phyloP scores from a whole-genome alignment of 92 coral and sea anemone species.

The Palythoa grandis region DNA sequence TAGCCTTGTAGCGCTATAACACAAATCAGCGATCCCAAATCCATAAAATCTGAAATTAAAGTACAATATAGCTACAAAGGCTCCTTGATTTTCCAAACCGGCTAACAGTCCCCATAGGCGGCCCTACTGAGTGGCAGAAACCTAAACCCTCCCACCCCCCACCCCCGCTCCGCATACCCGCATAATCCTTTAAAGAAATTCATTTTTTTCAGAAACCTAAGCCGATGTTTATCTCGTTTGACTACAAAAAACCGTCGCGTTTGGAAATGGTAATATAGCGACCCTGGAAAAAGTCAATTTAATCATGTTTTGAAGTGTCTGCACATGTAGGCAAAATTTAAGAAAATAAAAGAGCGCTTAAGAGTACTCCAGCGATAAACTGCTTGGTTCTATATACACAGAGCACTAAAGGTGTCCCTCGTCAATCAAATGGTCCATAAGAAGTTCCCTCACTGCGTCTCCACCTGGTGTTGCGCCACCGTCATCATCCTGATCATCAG shows the following conservation, averaged over 20 bases:
- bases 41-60: slow-evolving; percentile 12
- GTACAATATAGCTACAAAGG: slow-evolving; percentile 4
- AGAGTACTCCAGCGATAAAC: slow-evolving; percentile 28
- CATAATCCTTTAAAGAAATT: slow-evolving; percentile 4
- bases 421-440: slow-evolving; percentile 26
- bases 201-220: slow-evolving; percentile 12
- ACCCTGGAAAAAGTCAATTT: slow-evolving; percentile 13
- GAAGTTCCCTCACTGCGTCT: slow-evolving; percentile 25
- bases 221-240: slow-evolving; percentile 5
- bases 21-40: slow-evolving; percentile 9
- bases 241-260: slow-evolving; percentile 12
- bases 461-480: neutral
- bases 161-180: slow-evolving; percentile 17
- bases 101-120: slow-evolving; percentile 10
- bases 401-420: slow-evolving; percentile 9
- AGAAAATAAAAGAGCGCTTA: slow-evolving; percentile 22
- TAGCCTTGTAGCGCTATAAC: slow-evolving; percentile 14
- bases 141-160: slow-evolving; percentile 17
- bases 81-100: slow-evolving; percentile 8
- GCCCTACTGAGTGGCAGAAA: slow-evolving; percentile 10
- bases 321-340: slow-evolving; percentile 16
- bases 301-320: slow-evolving; percentile 12
- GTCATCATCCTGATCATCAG: neutral
- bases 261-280: slow-evolving; percentile 13
- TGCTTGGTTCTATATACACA: slow-evolving; percentile 20